A percentile compares a stretch with the other conserved stretches of the same genome.
Evolutionary conservation across 2,888 invertebrate genomes (phyloP).

Genomic region (Caenorhabditis becei): DNA sequence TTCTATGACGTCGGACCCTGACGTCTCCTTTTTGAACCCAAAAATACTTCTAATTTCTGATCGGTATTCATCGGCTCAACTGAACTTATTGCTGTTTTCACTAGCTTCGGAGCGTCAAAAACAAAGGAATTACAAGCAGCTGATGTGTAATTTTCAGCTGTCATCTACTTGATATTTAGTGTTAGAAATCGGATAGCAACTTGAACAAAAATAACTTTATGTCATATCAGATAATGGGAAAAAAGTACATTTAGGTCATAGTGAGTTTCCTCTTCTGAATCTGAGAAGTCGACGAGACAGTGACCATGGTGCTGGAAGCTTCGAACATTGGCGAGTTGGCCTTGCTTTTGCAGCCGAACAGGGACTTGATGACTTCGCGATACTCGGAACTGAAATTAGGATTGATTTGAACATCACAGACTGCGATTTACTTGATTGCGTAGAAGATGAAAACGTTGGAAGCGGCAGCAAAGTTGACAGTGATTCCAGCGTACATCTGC

Average conservation of each 20-base stretch:
- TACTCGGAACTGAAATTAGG: conserved; percentile 47
- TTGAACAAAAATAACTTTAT: no score
- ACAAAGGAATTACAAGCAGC: no score
- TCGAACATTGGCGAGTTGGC: conserved; percentile 33
- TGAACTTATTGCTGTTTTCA: no score
- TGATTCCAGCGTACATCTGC: conserved; percentile 67
- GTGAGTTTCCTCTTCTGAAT: conserved; percentile 42
- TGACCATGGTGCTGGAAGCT: conserved; percentile 50
- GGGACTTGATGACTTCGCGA: conserved; percentile 46
- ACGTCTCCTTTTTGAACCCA: no score
- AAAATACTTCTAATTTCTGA: no score
- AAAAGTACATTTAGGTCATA: conserved; percentile 11
- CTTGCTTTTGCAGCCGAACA: conserved; percentile 45
- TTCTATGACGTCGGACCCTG: no score
- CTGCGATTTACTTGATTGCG: conserved; percentile 54
- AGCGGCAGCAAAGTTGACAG: conserved; percentile 63
- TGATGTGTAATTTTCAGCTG: no score
- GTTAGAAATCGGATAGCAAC: no score
- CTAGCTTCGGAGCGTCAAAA: no score
- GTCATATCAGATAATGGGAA: background rate
- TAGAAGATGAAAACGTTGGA: conserved; percentile 65
- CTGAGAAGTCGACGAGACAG: conserved; percentile 24
- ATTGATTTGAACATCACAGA: background rate
- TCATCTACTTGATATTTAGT: no score
- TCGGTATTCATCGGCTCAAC: no score